Base-by-base conservation (phyloP, 2,888 invertebrate species). In the Andrena dorsata region DNA sequence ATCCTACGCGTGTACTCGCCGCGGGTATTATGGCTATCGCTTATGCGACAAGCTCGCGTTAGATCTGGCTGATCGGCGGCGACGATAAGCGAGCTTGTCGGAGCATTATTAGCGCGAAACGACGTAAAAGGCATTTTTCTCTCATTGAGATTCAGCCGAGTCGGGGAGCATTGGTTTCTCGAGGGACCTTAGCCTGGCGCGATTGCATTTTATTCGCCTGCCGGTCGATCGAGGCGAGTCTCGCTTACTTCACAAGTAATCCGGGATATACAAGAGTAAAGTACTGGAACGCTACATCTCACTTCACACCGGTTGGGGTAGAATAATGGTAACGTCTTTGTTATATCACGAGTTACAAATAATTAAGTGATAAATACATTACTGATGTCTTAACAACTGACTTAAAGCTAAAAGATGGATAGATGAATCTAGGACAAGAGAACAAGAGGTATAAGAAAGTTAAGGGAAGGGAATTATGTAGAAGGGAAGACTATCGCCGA, bases 31-130 rank as follows among this genome's bases (percentile, higher is more conserved):
- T 53, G 41, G 35, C 80, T 80, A 80, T 68, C 68, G 51, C 69
- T 80, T 69, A 69, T 73, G 80, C 72, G 80, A 80, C 80, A 64
- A 68, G 68, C 58, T 26, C 58, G 73, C 73, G 68, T 69, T 80
- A 80, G 80, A 80, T 80, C 66, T 32, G 32, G 66, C 28, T 32
- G 81, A 81, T 81, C 71, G 71, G 51, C 49, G 30, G 30, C 30
- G 63, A 10, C 75, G 82, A 82, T 80, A 76, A 75, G 68, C 53
- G 49, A 61, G 16, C 73, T 58, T 51, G 80, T 73, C 80, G 72
- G 58, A 41, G 73, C 80, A 80, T 73, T 80, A 80, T 80, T 80
- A 80, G 80, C 80, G 63, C 68, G 80, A 58, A 56, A 41, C 58
- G 63, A 49, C 56, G 73, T 28, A 32, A 35, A 8, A 28, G 26